Conservation (phyloP, 2,113 vertebrate species). For the Eolophus roseicapilla region DNA sequence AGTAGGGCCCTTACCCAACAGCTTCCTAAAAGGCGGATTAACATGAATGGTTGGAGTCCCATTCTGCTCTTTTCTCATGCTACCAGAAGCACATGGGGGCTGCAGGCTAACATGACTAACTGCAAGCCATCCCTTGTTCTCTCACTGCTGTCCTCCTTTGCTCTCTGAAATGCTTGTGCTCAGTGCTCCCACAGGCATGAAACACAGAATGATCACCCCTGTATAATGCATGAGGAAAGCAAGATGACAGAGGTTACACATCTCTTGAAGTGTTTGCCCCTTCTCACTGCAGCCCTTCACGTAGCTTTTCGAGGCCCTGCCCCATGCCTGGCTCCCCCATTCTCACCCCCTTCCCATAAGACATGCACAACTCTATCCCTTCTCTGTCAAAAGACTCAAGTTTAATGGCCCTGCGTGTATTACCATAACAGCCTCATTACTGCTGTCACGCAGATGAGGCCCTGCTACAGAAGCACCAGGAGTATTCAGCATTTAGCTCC, state of each 20-base stretch:
- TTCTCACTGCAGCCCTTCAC: neutral
- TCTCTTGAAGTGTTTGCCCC: neutral
- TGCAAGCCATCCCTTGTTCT: neutral
- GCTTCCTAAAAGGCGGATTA: neutral
- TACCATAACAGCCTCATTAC: neutral
- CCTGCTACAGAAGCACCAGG: neutral
- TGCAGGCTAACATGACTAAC: neutral
- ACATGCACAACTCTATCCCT: neutral
- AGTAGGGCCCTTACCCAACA: neutral
- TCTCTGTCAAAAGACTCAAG: neutral
- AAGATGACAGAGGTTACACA: neutral
- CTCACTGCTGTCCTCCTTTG: neutral
- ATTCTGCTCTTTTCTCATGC: neutral
- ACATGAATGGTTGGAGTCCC: neutral
- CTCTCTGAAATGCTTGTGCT: neutral
- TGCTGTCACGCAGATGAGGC: neutral
- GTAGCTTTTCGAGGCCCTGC: neutral
- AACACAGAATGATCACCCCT: neutral
- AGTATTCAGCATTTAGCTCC: neutral
- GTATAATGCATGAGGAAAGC: neutral
- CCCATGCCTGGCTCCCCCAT: accelerated
- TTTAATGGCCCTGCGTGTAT: neutral
- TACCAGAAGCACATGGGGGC: neutral
- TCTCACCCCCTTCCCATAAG: neutral
- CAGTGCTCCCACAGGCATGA: neutral